phyloP scores from a whole-genome alignment of 2,113 vertebrate genomes.

The Marmota flaviventris region DNA sequence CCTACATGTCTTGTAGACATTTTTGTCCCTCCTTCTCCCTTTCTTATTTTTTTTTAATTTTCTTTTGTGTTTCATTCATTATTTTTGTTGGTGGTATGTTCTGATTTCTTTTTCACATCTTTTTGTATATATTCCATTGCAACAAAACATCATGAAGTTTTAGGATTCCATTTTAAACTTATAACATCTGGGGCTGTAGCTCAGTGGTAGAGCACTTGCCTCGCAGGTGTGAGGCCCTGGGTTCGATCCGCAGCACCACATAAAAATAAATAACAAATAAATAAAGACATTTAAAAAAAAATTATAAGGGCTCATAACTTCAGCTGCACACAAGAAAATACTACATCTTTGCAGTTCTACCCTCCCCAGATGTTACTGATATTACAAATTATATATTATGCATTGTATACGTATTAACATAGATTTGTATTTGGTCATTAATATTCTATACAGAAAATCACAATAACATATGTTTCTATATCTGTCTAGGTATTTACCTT shows the following conservation, averaged over 20 bases:
- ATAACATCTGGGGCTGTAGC: background rate
- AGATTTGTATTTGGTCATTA: background rate
- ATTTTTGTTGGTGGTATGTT: background rate
- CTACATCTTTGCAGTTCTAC: background rate
- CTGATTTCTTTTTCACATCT: background rate
- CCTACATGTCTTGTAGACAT: background rate
- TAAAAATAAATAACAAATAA: no score
- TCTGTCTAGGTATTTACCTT: background rate
- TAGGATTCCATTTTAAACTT: background rate
- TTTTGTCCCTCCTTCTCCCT: background rate
- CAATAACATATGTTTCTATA: background rate
- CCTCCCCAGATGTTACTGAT: background rate
- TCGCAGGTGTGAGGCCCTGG: no score
- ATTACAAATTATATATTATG: background rate
- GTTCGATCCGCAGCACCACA: no score
- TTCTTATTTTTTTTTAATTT: background rate
- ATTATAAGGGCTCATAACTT: background rate
- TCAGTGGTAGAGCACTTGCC: no score
- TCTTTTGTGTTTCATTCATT: background rate
- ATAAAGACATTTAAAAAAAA: no score
- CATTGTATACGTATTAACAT: background rate
- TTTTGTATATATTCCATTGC: background rate
- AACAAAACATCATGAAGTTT: background rate
- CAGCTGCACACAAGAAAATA: background rate
- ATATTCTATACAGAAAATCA: background rate